Percentiles rank a stretch among this genome's conserved stretches.
Conservation (phyloP, 2,113 vertebrate genomes). For the human region DNA sequence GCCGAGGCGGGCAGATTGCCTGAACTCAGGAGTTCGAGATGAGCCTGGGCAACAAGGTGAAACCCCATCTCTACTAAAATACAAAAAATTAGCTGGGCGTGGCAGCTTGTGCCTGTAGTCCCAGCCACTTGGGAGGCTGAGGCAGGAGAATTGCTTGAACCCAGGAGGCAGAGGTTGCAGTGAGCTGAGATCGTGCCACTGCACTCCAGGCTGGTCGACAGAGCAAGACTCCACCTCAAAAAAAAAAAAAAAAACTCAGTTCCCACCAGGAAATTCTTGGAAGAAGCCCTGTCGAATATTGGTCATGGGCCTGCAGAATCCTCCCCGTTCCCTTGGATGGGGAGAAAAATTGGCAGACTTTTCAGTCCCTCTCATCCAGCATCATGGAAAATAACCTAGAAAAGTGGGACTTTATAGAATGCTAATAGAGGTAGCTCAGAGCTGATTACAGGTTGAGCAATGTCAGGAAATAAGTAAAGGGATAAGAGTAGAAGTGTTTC, state of each 20-base stretch:
- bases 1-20: no score
- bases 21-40: no score
- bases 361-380: not conserved
- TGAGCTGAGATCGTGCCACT: no score
- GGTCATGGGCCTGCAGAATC: not conserved
- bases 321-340: not conserved
- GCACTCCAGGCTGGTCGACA: no score
- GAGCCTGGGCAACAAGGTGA: no score
- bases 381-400: conserved; percentile 9
- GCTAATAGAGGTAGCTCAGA: not conserved
- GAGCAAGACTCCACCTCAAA: no score
- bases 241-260: not conserved
- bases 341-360: not conserved
- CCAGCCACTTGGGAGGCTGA: no score
- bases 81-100: no score
- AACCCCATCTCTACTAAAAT: no score
- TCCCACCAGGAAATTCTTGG: not conserved
- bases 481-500: not conserved
- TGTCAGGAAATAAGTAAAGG: conserved; percentile 21
- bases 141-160: no score
- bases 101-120: no score
- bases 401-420: not conserved
- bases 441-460: not conserved
- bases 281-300: conserved; percentile 5
- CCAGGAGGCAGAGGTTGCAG: no score